Base-by-base conservation (phyloP, 2,888 invertebrate species). In the Galeruca laticollis region DNA sequence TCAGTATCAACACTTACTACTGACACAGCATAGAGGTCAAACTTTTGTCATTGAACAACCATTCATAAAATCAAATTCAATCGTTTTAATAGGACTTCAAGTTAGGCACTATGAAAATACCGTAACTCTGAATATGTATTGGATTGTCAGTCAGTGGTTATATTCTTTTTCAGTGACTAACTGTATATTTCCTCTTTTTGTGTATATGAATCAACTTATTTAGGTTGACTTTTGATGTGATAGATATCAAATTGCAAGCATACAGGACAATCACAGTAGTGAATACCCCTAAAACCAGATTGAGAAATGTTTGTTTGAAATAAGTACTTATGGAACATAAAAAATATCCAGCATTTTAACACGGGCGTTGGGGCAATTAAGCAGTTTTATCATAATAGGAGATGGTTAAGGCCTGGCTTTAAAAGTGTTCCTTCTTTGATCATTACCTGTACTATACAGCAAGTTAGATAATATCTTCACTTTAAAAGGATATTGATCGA, bases 51-150 rank as follows among this genome's bases (percentile, higher is more conserved):
- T 40, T 35, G 52, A 64, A 71, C 54, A 62, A 61, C 57, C 18
- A 56, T 57, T 15, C 18, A 54, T 40, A 33, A 26, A 21, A 68
- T 71, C 71, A 60, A 71, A 71, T 66, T 71, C 71, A 68, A 68
- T 71, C 68, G 63, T 56, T 68, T 60, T 60, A 21, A 60, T 67
- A 60, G 71, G 68, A 64, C 26, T 52, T 60, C 67, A 63, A 72
- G 74, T 74, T 73, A 74, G 73, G 73, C 73, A 73, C 73, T 71
- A 73, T 68, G 59, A 68, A 26, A 66, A 72, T 73, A 73, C 74
- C 74, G 60, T 74, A 72, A 72, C 72, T 71, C 64, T 71, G 70
- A 67, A 72, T 70, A 70, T 72, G 69, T 73, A 68, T 70, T 64
- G 71, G 71, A 60, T 67, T 63, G 67, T 71, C 71, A 71, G 71